phyloP scores from a whole-genome alignment of 1,140 invertebrate genomes.

The Pseudomyrmex pallidus region DNA sequence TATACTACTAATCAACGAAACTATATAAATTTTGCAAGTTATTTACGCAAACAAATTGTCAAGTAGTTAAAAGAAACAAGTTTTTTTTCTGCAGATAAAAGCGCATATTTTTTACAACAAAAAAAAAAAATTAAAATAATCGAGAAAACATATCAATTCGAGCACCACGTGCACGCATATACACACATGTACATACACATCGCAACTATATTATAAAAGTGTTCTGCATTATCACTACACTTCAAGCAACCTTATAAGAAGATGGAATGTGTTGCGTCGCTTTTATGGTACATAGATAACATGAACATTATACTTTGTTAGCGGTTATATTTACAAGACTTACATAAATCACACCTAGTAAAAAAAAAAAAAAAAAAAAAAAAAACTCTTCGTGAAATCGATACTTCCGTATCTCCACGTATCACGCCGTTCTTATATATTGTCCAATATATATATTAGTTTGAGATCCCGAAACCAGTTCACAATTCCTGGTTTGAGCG shows the following conservation, averaged over 20 bases:
- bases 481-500: slow-evolving; percentile 43
- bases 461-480: slow-evolving; percentile 42
- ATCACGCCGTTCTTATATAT: not conserved
- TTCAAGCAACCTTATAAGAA: slow-evolving; percentile 74
- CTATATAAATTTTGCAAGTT: not conserved
- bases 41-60: not conserved
- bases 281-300: slow-evolving; percentile 82
- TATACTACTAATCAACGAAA: not conserved
- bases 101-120: not conserved
- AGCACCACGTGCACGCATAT: slow-evolving; percentile 64
- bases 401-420: not conserved
- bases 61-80: too few species aligned
- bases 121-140: not conserved
- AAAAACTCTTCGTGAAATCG: slow-evolving; percentile 8
- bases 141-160: slow-evolving; percentile 10
- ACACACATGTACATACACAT: slow-evolving; percentile 75
- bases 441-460: slow-evolving; percentile 16
- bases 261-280: slow-evolving; percentile 82
- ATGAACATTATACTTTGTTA: slow-evolving; percentile 80
- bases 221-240: slow-evolving; percentile 72
- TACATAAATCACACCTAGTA: slow-evolving; percentile 79
- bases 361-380: slow-evolving; percentile 57
- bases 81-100: not conserved
- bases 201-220: slow-evolving; percentile 72
- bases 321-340: slow-evolving; percentile 84